Evolutionary conservation across 1,140 invertebrate species (phyloP).

Genomic region (Drosophila pachea): DNA sequence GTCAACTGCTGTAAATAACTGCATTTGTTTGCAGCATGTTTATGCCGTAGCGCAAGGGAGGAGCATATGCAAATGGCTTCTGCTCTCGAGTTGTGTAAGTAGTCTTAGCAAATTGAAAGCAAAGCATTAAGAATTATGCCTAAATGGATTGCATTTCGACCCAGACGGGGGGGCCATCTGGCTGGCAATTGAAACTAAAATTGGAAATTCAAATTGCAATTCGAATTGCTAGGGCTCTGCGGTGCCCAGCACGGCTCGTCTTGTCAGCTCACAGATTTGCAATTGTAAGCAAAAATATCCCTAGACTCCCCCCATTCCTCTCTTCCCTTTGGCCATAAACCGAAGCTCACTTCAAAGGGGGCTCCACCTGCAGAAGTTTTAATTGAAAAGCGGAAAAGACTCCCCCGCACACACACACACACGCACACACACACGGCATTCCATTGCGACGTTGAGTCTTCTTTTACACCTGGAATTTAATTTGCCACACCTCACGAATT

Average conservation of each 20-base stretch:
- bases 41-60: not conserved
- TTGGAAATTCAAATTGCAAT: constrained; percentile 16
- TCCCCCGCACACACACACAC: constrained; percentile 4
- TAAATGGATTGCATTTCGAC: constrained; percentile 50
- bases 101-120: constrained; percentile 72
- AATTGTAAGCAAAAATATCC: constrained; percentile 56
- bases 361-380: constrained; percentile 62
- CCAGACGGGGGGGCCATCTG: constrained; percentile 17
- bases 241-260: constrained; percentile 11
- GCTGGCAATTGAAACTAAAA: constrained; percentile 45
- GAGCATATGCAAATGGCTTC: constrained; percentile 59
- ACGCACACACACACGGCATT: constrained; percentile 27
- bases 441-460: constrained; percentile 23
- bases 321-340: constrained; percentile 28
- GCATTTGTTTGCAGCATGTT: constrained; percentile 48
- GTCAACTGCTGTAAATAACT: constrained; percentile 33
- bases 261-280: constrained; percentile 68
- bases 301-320: constrained; percentile 24
- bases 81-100: constrained; percentile 47
- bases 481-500: constrained; percentile 27
- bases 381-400: constrained; percentile 60
- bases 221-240: constrained; percentile 4
- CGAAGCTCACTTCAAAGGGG: constrained; percentile 35
- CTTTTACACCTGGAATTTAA: constrained; percentile 37
- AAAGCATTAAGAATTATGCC: constrained; percentile 76